Evolutionary conservation across 1,140 invertebrate genomes (phyloP).

Genomic region (Macrosteles quadrilineatus): DNA sequence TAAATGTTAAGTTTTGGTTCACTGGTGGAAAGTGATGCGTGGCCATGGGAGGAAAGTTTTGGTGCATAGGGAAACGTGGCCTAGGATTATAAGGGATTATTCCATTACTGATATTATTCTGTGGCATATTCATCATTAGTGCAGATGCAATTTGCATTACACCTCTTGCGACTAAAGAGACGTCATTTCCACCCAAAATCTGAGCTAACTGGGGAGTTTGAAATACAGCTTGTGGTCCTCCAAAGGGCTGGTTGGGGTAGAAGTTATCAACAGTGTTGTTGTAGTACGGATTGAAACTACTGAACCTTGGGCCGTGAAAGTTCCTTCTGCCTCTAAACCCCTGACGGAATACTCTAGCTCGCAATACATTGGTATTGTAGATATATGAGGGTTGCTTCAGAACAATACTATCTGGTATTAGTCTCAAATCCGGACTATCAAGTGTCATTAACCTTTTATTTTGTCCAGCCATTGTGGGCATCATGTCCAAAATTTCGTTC

Average conservation of each 20-base stretch:
- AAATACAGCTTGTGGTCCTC: background rate
- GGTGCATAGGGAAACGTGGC: background rate
- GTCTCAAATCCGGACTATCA: background rate
- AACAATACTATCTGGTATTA: background rate
- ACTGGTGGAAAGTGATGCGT: background rate
- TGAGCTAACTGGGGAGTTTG: background rate
- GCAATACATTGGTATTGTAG: background rate
- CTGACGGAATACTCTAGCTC: slow-evolving; percentile 3
- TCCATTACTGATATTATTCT: background rate
- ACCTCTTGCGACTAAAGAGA: background rate
- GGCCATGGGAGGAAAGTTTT: background rate
- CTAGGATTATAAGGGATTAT: background rate
- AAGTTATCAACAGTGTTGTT: background rate
- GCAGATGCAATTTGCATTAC: slow-evolving; percentile 20
- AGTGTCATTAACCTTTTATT: slow-evolving; percentile 8
- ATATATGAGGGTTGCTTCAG: slow-evolving; percentile 8
- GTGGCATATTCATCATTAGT: slow-evolving; percentile 1
- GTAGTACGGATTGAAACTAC: background rate
- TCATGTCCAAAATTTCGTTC: slow-evolving; percentile 19
- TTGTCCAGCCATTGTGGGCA: background rate
- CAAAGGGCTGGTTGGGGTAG: background rate
- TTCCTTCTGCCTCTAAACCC: background rate
- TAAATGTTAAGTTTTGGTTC: background rate
- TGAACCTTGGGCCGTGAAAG: background rate
- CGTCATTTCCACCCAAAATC: background rate